phyloP scores from a whole-genome alignment of 2,113 vertebrate genomes.

The Malurus cyaneus region DNA sequence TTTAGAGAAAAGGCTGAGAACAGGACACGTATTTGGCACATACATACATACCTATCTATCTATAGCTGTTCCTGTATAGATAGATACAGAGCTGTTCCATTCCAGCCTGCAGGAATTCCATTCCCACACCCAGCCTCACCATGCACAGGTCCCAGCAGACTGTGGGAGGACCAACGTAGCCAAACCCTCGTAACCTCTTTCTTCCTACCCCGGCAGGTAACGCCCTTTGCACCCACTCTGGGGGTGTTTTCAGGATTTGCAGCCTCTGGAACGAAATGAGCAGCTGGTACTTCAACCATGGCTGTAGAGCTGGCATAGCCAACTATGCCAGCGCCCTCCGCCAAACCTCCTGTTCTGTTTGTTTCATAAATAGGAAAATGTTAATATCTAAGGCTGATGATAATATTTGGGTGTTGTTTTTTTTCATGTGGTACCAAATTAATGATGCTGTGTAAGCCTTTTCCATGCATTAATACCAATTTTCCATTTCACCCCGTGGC shows the following conservation, averaged over 20 bases:
- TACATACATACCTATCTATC: constrained; percentile 71
- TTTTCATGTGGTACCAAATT: neutral
- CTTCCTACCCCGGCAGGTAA: constrained; percentile 64
- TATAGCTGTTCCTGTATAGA: constrained; percentile 36
- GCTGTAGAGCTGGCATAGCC: constrained; percentile 2
- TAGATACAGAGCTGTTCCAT: constrained; percentile 51
- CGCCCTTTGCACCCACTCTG: neutral
- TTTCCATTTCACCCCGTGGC: neutral
- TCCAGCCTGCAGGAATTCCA: constrained; percentile 34
- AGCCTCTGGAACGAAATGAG: constrained; percentile 54
- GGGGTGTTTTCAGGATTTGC: constrained; percentile 59
- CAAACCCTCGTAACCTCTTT: constrained; percentile 57
- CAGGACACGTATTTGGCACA: neutral
- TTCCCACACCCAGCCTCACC: neutral
- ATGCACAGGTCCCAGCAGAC: neutral
- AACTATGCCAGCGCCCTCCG: neutral
- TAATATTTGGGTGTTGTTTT: neutral
- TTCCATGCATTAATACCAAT: neutral
- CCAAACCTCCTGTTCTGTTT: neutral
- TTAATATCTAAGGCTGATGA: neutral
- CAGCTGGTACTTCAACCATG: constrained; percentile 63
- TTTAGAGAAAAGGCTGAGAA: neutral
- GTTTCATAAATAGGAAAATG: neutral
- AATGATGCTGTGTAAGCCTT: neutral
- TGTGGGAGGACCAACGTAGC: constrained; percentile 20